Evolutionary conservation across 2,888 invertebrate species (phyloP).

Genomic region (Campoplex capitator): DNA sequence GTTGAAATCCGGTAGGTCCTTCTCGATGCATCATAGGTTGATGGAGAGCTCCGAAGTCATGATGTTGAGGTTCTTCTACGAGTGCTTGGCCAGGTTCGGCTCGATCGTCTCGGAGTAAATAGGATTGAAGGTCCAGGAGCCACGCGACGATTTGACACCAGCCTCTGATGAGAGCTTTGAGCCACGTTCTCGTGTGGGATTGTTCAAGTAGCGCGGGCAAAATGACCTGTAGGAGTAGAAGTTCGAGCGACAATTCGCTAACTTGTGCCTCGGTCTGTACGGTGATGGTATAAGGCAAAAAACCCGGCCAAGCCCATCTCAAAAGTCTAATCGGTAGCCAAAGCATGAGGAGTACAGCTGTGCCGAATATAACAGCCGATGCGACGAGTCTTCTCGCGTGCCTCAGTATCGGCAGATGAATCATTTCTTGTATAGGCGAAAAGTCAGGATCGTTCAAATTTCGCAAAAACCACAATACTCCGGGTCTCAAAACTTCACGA

Average conservation of each 20-base stretch:
- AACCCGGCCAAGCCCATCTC: slow-evolving; percentile 92
- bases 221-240: slow-evolving; percentile 96
- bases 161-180: slow-evolving; percentile 93
- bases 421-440: slow-evolving; percentile 99
- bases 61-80: slow-evolving; percentile 80
- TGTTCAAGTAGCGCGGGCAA: slow-evolving; percentile 98
- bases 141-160: slow-evolving; percentile 96
- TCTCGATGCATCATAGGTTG: slow-evolving; percentile 91
- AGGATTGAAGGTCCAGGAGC: slow-evolving; percentile 94
- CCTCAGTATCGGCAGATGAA: slow-evolving; percentile 96
- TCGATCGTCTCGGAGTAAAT: slow-evolving; percentile 91
- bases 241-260: slow-evolving; percentile 96
- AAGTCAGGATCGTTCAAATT: slow-evolving; percentile 99
- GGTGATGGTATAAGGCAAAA: slow-evolving; percentile 97
- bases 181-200: slow-evolving; percentile 97
- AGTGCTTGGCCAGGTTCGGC: slow-evolving; percentile 80
- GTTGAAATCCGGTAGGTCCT: slow-evolving; percentile 93
- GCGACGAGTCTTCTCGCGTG: slow-evolving; percentile 96
- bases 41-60: slow-evolving; percentile 92
- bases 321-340: slow-evolving; percentile 97
- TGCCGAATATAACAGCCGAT: slow-evolving; percentile 98
- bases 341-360: slow-evolving; percentile 97
- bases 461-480: slow-evolving; percentile 98
- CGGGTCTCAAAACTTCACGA: slow-evolving; percentile 97
- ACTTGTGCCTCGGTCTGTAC: slow-evolving; percentile 92